Evolutionary conservation across 2,113 vertebrate species (phyloP), one percentile per base, ranked within the genome.

Genomic region (Sylvilagus bachmani): DNA sequence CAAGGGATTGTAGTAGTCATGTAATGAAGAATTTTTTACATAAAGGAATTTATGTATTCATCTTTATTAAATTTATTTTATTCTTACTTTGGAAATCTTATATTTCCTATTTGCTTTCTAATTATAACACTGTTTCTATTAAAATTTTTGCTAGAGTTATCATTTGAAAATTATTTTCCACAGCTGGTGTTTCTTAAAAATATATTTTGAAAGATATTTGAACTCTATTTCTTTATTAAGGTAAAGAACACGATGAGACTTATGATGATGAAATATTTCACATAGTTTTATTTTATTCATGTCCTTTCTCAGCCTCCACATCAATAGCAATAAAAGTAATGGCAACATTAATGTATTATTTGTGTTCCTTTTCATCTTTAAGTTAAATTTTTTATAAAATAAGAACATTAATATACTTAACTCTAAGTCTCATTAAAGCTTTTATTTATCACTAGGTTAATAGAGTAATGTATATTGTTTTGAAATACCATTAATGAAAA

Each of bases 51-150:
- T 51, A 29, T 5, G 90, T 5, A 74, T 90, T 55, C 10, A 36
- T 80, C 19, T 74, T 90, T 87, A 86, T 38, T 82, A n/a, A 64
- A 75, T 55, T 69, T n/a, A 85, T n/a, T 51, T 84, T 93, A 29
- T 85, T 90, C 21, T 44, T 78, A 31, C 3, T 74, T 90, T 86
- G 36, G 0, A 58, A 53, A 77, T 62, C 24, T 73, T 86, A 73
- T 17, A 89, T 7, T 92, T 85, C 19, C 44, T 94, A 4, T 66
- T 83, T 87, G 2, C 24, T 53, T 91, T 19, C 5, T 79, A 62
- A 36, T 70, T 27, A 92, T 92, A 79, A 53, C 62, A 6, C 44
- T 91, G 22, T 29, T 75, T 4, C 19, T 70, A 77, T 88, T 84
- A 70, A 69, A 24, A 66, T 24, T 83, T 93, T 80, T 75, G 21